A percentile compares a stretch with the other conserved stretches of the same genome.
Evolutionary conservation across 2,113 vertebrate species (phyloP).

Genomic region (Aptenodytes forsteri): DNA sequence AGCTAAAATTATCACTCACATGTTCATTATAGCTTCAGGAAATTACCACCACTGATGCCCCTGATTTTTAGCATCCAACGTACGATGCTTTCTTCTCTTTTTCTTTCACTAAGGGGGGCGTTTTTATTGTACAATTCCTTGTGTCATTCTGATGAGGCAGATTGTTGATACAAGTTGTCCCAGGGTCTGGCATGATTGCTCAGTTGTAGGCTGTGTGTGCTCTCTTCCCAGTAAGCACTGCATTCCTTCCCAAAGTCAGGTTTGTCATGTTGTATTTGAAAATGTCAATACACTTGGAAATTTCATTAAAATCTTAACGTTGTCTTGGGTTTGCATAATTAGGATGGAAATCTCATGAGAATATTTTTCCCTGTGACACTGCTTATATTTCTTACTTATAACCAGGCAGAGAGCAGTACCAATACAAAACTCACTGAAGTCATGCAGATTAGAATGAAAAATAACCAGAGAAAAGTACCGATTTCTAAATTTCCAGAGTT

Average conservation of each 20-base stretch:
- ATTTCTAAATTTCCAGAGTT: neutral
- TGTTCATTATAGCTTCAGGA: neutral
- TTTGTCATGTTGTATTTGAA: neutral
- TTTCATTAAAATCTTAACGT: neutral
- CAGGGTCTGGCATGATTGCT: neutral
- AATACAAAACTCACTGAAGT: neutral
- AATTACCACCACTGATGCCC: neutral
- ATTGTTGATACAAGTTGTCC: neutral
- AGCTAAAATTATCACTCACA: neutral
- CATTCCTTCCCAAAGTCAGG: neutral
- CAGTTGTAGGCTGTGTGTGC: neutral
- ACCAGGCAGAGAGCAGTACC: neutral
- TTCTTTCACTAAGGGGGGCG: neutral
- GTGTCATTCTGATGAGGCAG: neutral
- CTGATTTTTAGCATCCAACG: neutral
- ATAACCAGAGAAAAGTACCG: neutral
- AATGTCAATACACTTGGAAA: neutral
- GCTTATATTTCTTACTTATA: neutral
- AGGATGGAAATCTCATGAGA: neutral
- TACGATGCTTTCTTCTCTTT: neutral
- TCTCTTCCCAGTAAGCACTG: neutral
- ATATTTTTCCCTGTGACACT: neutral
- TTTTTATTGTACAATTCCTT: neutral
- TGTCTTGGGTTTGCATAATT: slow-evolving; percentile 1
- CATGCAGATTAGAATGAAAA: neutral